Evolutionary conservation across 1,140 invertebrate species (phyloP), one percentile per base, ranked within the genome.

Genomic region (Conus ventricosus): DNA sequence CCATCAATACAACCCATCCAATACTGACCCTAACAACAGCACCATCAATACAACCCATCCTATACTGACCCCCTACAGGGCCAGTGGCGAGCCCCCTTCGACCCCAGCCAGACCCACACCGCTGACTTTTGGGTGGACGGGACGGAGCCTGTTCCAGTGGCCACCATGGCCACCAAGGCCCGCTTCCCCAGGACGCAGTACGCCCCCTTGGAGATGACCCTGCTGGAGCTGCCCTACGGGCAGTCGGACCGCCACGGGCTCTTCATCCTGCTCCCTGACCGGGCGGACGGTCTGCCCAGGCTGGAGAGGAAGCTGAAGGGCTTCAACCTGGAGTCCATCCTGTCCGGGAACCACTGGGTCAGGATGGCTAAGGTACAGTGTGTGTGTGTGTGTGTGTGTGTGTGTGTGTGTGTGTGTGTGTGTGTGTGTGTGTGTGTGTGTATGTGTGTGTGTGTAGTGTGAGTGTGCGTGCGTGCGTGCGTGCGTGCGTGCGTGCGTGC

Each of bases 181-280:
- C 15, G 13, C n/a, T 84, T 71, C 67, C 81, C 67, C 13, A 51
- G 82, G 17, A 84, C 25, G 15, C 25, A 75, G 15, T 84, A 55
- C 53, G 60, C 81, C 27, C 53, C 53, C 1, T 63, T 88, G 60
- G 67, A 55, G 13, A 84, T 76, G 53, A 88, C 57, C 25, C 25
- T 88, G 23, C 81, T 88, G 87, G 87, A 88, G 81, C 81, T 88
- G n/a, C 87, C 87, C 80, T 88, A 88, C 17, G 85, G 85, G 5
- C 57, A 71, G 60, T 13, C 27, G 1, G 51, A 67, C 11, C 60
- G 81, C 1, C 55, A 84, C 63, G 71, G 57, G 11, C 63, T 88
- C 17, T 88, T 84, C 87, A n/a, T 88, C 71, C 87, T 88, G 27
- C 63, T 88, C 39, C 87, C 87, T 0, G 80, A 88, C 82, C 27